These are phyloP conservation scores for Picathartes gymnocephalus DNA, from an alignment of 2,113 vertebrate genomes.

Conservation along the genomic window DNA sequence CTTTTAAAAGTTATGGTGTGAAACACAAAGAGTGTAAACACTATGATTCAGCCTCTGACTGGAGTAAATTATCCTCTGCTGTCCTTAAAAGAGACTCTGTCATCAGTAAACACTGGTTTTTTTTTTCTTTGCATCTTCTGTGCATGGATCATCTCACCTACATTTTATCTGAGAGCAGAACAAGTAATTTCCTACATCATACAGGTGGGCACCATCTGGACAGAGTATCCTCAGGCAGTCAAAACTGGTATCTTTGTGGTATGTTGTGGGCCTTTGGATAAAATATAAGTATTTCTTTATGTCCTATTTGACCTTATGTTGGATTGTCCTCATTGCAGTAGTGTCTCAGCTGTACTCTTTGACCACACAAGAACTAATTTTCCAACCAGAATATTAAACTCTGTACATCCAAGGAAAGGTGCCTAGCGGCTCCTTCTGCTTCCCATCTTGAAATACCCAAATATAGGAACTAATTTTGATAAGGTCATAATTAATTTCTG, in stretches of 20 bases:
- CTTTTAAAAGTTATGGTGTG: conserved; percentile 38
- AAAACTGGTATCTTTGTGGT: background rate
- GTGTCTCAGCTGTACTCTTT: background rate
- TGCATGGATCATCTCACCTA: conserved; percentile 23
- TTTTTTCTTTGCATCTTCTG: background rate
- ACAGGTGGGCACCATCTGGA: conserved; percentile 58
- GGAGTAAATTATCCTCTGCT: conserved; percentile 46
- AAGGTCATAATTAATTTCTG: conserved; percentile 31
- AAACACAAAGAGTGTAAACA: conserved; percentile 37
- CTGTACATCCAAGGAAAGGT: background rate
- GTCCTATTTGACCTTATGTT: conserved; percentile 9
- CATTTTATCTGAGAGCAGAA: conserved; percentile 10
- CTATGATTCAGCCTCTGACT: conserved; percentile 46
- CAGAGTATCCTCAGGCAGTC: conserved; percentile 1
- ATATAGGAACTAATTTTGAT: conserved; percentile 43
- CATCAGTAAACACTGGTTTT: background rate
- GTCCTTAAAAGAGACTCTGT: conserved; percentile 32
- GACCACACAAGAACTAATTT: background rate
- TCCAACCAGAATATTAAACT: background rate
- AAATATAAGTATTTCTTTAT: conserved; percentile 22
- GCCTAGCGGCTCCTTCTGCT: background rate
- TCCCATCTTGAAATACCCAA: background rate
- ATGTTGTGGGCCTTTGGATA: conserved; percentile 23
- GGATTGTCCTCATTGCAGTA: background rate
- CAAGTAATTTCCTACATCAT: conserved; percentile 3